phyloP scores from a whole-genome alignment of 2,888 invertebrate genomes.

The Ganaspis brasiliensis region DNA sequence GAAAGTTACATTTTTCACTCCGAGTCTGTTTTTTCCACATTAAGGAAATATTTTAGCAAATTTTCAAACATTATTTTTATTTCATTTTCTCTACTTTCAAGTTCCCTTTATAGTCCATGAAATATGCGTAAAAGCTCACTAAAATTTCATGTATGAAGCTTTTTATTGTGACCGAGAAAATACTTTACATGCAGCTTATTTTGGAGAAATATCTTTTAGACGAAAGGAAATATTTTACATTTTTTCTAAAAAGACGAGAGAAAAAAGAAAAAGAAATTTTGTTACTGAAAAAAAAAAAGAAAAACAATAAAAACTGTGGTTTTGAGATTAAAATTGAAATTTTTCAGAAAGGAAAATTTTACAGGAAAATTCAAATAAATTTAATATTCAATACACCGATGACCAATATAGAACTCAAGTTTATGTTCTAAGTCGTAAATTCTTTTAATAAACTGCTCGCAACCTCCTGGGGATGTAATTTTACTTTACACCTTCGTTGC shows the following conservation, averaged over 20 bases:
- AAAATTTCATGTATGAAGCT: no score
- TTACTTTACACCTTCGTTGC: not conserved
- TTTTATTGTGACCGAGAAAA: not conserved
- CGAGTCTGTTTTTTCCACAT: not conserved
- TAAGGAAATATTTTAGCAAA: not conserved
- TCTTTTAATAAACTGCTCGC: not conserved
- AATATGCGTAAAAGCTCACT: no score
- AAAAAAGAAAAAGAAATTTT: slow-evolving; percentile 3
- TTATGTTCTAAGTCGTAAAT: slow-evolving; percentile 11
- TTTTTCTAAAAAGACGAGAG: not conserved
- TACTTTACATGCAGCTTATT: not conserved
- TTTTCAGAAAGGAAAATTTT: no score
- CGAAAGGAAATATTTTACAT: not conserved
- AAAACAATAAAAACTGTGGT: no score
- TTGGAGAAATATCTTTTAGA: not conserved
- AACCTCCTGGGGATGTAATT: slow-evolving; percentile 8
- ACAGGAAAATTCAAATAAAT: slow-evolving; percentile 1
- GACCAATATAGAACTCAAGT: slow-evolving; percentile 5
- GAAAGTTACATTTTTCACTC: not conserved
- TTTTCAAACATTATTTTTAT: not conserved
- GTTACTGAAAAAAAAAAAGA: no score
- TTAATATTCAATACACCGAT: not conserved
- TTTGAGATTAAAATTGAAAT: no score
- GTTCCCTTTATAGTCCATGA: not conserved
- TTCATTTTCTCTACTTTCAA: not conserved